Percentiles rank a stretch among this genome's conserved stretches.
phyloP scores from a whole-genome alignment of 2,113 vertebrate species.

The Mesitornis unicolor region DNA sequence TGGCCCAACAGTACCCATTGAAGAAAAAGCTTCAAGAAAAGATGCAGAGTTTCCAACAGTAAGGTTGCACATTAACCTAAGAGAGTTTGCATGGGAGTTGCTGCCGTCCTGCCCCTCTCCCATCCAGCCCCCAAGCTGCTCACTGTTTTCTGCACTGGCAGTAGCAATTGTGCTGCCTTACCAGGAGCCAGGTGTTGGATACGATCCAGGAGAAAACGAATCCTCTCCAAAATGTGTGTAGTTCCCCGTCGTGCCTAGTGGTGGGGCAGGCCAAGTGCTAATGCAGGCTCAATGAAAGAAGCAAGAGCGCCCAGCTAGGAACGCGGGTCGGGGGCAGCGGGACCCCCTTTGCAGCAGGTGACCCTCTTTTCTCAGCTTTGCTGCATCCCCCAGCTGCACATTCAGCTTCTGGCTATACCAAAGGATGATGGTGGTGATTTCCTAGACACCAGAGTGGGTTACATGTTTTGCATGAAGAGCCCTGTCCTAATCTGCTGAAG shows the following conservation, averaged over 20 bases:
- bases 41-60: not conserved
- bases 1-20: not conserved
- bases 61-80: not conserved
- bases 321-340: fast-evolving
- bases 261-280: not conserved
- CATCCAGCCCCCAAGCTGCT: not conserved
- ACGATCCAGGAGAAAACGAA: not conserved
- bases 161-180: not conserved
- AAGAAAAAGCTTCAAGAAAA: not conserved
- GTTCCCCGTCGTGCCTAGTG: not conserved
- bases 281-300: not conserved
- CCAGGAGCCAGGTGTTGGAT: not conserved
- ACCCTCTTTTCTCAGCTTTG: not conserved
- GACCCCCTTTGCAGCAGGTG: not conserved
- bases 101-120: not conserved
- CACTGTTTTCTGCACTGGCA: not conserved
- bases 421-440: not conserved
- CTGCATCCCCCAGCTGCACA: fast-evolving
- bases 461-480: not conserved
- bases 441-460: not conserved
- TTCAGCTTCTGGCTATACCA: not conserved
- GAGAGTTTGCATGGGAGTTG: not conserved
- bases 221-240: not conserved
- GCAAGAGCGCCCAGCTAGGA: not conserved
- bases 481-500: not conserved